Conservation (phyloP, 2,888 invertebrate genomes). For the Pachymerium ferrugineum region DNA sequence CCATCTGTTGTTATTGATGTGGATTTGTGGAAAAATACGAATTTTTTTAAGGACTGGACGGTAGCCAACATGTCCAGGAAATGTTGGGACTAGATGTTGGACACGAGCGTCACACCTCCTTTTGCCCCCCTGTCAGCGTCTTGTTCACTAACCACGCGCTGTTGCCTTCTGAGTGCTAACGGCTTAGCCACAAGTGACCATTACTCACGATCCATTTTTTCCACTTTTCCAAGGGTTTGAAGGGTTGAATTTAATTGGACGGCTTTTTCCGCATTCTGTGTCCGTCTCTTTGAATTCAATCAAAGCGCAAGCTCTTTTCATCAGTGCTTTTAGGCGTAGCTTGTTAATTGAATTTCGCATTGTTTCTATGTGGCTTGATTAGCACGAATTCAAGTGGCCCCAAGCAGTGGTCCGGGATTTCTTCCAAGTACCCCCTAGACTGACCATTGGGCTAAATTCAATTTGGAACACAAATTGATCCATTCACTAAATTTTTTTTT, state of each 20-base stretch:
- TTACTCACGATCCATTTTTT: not conserved
- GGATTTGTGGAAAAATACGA: no score
- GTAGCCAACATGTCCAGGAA: slow-evolving; percentile 24
- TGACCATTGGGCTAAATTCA: slow-evolving; percentile 17
- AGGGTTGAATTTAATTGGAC: slow-evolving; percentile 20
- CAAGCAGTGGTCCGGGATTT: slow-evolving; percentile 27
- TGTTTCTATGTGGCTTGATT: slow-evolving; percentile 27
- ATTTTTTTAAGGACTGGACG: not conserved
- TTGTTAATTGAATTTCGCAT: slow-evolving; percentile 27
- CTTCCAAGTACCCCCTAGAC: slow-evolving; percentile 22
- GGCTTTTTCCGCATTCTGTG: slow-evolving; percentile 1
- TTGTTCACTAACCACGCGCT: slow-evolving; percentile 25
- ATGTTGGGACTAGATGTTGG: slow-evolving; percentile 18
- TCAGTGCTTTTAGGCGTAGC: slow-evolving; percentile 22
- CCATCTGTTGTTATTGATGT: not conserved
- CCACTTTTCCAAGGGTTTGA: not conserved
- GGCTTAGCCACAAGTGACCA: slow-evolving; percentile 27
- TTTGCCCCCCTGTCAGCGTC: slow-evolving; percentile 24
- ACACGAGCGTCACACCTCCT: slow-evolving; percentile 24
- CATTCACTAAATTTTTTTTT: no score
- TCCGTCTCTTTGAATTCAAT: slow-evolving; percentile 27
- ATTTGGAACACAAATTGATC: slow-evolving; percentile 1
- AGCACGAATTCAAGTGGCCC: slow-evolving; percentile 27
- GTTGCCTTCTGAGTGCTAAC: slow-evolving; percentile 23
- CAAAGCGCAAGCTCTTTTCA: slow-evolving; percentile 27